A percentile compares a stretch with the other conserved stretches of the same genome.
These are phyloP conservation scores for Argyresthia albistria DNA, from an alignment of 2,888 invertebrate genomes.

Conservation along the genomic window DNA sequence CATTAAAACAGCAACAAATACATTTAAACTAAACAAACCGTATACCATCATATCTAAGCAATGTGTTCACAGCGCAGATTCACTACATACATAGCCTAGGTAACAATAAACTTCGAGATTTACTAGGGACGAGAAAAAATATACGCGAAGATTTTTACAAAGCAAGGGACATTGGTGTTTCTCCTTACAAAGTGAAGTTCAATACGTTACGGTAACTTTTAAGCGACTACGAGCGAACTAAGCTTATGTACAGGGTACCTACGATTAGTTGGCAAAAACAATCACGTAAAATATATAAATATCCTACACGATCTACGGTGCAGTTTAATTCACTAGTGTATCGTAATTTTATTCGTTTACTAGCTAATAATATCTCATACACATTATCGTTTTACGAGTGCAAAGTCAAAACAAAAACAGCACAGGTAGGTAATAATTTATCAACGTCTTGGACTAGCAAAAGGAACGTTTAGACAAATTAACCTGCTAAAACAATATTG, in stretches of 20 bases:
- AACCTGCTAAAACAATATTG: slow-evolving; percentile 24
- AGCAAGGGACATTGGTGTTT: slow-evolving; percentile 57
- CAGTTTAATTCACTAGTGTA: slow-evolving; percentile 35
- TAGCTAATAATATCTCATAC: slow-evolving; percentile 55
- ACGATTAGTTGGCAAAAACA: slow-evolving; percentile 29
- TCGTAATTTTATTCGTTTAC: slow-evolving; percentile 22
- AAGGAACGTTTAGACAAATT: slow-evolving; percentile 30
- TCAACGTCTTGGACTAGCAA: slow-evolving; percentile 32
- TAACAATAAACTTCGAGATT: background rate
- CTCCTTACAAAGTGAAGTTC: slow-evolving; percentile 53
- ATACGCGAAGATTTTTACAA: slow-evolving; percentile 26
- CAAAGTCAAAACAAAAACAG: background rate
- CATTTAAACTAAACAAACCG: background rate
- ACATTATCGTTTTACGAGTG: slow-evolving; percentile 45
- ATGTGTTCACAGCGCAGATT: slow-evolving; percentile 4
- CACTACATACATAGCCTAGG: too few species aligned
- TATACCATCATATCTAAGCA: background rate
- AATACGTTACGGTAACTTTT: slow-evolving; percentile 47
- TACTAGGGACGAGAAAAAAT: background rate
- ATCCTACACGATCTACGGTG: slow-evolving; percentile 28
- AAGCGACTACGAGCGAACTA: slow-evolving; percentile 26
- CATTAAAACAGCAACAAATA: background rate
- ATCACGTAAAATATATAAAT: slow-evolving; percentile 22
- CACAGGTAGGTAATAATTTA: slow-evolving; percentile 4
- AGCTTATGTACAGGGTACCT: slow-evolving; percentile 21